Evolutionary conservation across 2,888 invertebrate species (phyloP).

Genomic region (Phymatocera aterrima): DNA sequence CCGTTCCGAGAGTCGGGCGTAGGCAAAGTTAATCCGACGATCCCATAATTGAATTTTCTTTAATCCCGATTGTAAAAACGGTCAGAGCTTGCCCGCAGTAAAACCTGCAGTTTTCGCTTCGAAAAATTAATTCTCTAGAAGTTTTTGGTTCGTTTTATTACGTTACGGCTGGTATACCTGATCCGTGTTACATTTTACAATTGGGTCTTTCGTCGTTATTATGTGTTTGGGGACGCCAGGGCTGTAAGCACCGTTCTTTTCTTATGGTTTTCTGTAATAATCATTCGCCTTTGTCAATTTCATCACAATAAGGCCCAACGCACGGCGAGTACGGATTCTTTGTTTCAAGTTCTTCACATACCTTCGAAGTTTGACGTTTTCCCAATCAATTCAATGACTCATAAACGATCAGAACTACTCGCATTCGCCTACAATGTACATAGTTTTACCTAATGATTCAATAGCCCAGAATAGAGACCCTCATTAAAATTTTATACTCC

Average conservation of each 20-base stretch:
- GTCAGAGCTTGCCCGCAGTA: slow-evolving; percentile 16
- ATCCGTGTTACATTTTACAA: slow-evolving; percentile 34
- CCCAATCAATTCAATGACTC: slow-evolving; percentile 18
- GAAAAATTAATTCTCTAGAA: slow-evolving; percentile 30
- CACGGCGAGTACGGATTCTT: slow-evolving; percentile 19
- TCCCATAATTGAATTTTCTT: slow-evolving; percentile 62
- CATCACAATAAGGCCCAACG: slow-evolving; percentile 10
- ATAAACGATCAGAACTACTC: slow-evolving; percentile 16
- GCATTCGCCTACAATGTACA: background rate
- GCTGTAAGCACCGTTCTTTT: slow-evolving; percentile 57
- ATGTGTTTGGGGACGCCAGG: slow-evolving; percentile 40
- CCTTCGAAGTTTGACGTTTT: background rate
- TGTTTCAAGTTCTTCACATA: slow-evolving; percentile 25
- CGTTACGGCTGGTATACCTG: slow-evolving; percentile 48
- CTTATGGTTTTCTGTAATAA: slow-evolving; percentile 66
- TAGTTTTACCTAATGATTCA: slow-evolving; percentile 11
- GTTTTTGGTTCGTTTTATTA: slow-evolving; percentile 18
- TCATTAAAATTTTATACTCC: slow-evolving; percentile 4
- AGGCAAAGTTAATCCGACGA: slow-evolving; percentile 66
- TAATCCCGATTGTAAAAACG: slow-evolving; percentile 58
- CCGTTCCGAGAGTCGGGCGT: slow-evolving; percentile 59
- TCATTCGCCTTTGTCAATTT: slow-evolving; percentile 52
- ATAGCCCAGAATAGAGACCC: background rate
- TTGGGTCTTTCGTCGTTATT: slow-evolving; percentile 50
- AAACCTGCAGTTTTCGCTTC: slow-evolving; percentile 21